Evolutionary conservation across 2,113 vertebrate species (phyloP), one percentile per base, ranked within the genome.

Genomic region (Irena cyanogastra): DNA sequence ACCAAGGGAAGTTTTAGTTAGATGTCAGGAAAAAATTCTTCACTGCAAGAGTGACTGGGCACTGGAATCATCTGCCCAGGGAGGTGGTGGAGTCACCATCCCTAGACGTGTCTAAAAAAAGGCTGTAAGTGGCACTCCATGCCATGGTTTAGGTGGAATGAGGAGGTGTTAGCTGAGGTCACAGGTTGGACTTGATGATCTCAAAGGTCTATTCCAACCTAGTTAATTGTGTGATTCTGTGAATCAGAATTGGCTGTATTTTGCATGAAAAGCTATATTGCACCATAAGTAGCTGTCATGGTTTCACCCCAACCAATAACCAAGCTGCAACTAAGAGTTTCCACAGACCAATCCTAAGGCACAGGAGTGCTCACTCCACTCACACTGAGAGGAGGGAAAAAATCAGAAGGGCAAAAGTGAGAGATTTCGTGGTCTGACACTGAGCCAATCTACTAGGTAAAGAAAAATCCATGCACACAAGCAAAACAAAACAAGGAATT

Each of bases 391-490:
- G 17, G 4, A 6, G 15, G 35, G 15, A 47, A 82, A 47, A 9
- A 41, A 31, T 16, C 1, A 0, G 22, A 52, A 61, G 12, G 4
- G 15, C 16, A 35, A 39, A 61, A 54, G 30, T 6, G 24, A 54
- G 41, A 68, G 15, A 41, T 61, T 68, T 33, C 11, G 6, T 69
- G 18, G 14, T 18, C 30, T 64, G 39, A 68, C 16, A 37, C 4
- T 37, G 47, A 54, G 8, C 13, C 3, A 44, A 8, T 54, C 69
- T 24, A 77, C 24, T 13, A 54, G 10, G 10, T 44, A 66, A 80
- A 68, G 39, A 27, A 71, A 47, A 87, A 50, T 7, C 18, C 14
- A 5, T 0, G 0, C 1, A 16, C 2, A 12, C 4, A 47, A 79
- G 16, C 13, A 86, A 79, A 83, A 27, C 17, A 52, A 86, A 79